Evolutionary conservation across 2,888 invertebrate species (phyloP), one percentile per base, ranked within the genome.

Genomic region (Polymixis lichenea): DNA sequence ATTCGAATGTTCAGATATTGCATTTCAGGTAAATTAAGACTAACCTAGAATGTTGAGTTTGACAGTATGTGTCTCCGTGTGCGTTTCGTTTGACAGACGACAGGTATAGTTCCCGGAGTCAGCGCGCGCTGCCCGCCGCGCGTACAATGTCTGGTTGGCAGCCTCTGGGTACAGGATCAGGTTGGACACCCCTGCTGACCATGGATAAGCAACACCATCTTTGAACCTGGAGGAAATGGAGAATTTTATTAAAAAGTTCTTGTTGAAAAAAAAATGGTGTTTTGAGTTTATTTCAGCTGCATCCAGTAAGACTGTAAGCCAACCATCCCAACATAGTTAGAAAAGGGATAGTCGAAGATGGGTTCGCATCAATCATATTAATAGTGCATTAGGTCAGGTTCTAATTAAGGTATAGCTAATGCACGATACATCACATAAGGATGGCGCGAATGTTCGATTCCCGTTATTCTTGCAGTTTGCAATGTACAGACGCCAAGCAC

Each of bases 101-200:
- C 98, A 98, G 66, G 98, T 98, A 94, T 98, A 98, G 94, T 97
- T 97, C 76, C 98, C 98, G 56, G 97, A 97, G 93, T 98, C 98
- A 11, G 97, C 97, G 67, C 97, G 95, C 56, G 97, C 96, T 46
- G 98, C 97, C 60, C 96, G 95, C 86, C 97, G 97, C 46, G 98
- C 97, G 95, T 98, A 98, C 88, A 98, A 97, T 70, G 98, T 98
- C 95, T 98, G 98, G 94, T 98, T 98, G 78, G 97, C 98, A 71
- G 98, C 98, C 93, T 98, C 98, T 0, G 98, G 98, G 91, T 98
- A 98, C 87, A 98, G 94, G 90, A 98, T 98, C 89, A 98, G 96
- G 88, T 97, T 97, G 55, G 98, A 98, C 70, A 97, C 97, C 62
- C 97, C 97, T 60, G 97, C 97, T 8, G 98, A 97, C 98, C 98